phyloP scores from a whole-genome alignment of 92 coral and sea anemone species.

The Galaxea fascicularis region DNA sequence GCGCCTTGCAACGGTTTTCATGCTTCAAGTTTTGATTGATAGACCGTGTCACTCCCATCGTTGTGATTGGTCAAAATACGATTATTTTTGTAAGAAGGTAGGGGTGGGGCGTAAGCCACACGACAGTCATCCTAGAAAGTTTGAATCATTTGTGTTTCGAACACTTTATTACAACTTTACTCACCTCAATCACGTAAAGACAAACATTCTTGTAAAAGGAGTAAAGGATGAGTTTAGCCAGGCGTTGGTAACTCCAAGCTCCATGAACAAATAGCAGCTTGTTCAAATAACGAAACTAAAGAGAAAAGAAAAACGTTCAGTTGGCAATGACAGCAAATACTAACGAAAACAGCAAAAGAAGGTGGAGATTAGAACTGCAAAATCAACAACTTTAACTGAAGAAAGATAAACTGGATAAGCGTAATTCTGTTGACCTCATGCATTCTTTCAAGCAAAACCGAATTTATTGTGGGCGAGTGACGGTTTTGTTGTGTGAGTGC shows the following conservation, averaged over 20 bases:
- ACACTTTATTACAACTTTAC: too few species aligned
- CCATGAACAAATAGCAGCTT: slow-evolving; percentile 97
- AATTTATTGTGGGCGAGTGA: neutral
- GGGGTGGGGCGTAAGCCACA: too few species aligned
- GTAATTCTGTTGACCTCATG: too few species aligned
- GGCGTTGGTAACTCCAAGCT: slow-evolving; percentile 98
- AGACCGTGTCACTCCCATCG: neutral
- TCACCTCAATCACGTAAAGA: slow-evolving; percentile 97
- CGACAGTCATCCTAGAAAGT: too few species aligned
- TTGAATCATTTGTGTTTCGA: too few species aligned
- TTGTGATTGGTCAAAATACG: neutral
- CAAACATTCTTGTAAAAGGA: slow-evolving; percentile 99
- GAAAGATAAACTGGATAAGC: too few species aligned
- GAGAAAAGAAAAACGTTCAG: neutral
- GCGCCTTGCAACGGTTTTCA: neutral
- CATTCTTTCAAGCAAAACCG: too few species aligned
- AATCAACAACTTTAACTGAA: too few species aligned
- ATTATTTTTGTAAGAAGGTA: neutral
- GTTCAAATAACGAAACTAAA: slow-evolving; percentile 93
- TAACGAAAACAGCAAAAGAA: neutral
- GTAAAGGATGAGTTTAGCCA: slow-evolving; percentile 93
- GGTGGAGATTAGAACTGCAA: too few species aligned
- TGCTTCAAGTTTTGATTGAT: neutral
- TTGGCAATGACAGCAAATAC: neutral
- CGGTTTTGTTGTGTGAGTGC: neutral